A percentile compares a stretch with the other conserved stretches of the same genome.
Evolutionary conservation across 2,888 invertebrate genomes (phyloP).

Genomic region (Colletes collaris): DNA sequence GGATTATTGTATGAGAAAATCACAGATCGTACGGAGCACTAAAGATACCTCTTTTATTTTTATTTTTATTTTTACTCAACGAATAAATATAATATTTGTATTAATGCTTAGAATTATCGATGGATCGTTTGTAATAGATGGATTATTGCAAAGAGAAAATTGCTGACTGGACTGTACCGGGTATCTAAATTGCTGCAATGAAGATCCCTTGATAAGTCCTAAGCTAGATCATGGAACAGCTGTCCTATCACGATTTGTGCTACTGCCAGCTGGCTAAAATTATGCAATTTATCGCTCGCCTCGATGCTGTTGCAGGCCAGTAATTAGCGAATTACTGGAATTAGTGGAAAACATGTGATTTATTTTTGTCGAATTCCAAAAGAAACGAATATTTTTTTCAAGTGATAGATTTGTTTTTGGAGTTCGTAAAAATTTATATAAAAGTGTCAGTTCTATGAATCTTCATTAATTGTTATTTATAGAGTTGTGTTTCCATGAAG

Average conservation of each 20-base stretch:
- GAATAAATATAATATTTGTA: no score
- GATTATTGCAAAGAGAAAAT: conserved; percentile 9
- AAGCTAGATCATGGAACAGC: conserved; percentile 51
- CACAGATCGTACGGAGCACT: background rate
- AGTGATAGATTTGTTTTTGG: no score
- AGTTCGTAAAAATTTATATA: no score
- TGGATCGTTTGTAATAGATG: no score
- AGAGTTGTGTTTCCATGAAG: no score
- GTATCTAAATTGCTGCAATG: conserved; percentile 29
- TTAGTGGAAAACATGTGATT: conserved; percentile 15
- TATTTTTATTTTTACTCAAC: no score
- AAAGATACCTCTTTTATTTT: no score
- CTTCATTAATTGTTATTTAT: no score
- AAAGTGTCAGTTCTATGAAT: no score
- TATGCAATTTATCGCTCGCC: conserved; percentile 35
- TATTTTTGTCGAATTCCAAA: conserved; percentile 6
- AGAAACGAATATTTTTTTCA: no score
- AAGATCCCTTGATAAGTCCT: conserved; percentile 44
- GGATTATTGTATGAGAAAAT: conserved; percentile 5
- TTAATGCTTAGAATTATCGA: no score
- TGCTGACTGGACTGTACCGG: conserved; percentile 6
- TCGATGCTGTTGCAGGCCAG: conserved; percentile 16
- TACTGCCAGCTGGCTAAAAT: conserved; percentile 41
- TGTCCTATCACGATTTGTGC: conserved; percentile 40
- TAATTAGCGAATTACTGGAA: conserved; percentile 23